Percentiles rank a stretch among this genome's conserved stretches.
Evolutionary conservation across 2,113 vertebrate genomes (phyloP).

Genomic region (Suncus etruscus): DNA sequence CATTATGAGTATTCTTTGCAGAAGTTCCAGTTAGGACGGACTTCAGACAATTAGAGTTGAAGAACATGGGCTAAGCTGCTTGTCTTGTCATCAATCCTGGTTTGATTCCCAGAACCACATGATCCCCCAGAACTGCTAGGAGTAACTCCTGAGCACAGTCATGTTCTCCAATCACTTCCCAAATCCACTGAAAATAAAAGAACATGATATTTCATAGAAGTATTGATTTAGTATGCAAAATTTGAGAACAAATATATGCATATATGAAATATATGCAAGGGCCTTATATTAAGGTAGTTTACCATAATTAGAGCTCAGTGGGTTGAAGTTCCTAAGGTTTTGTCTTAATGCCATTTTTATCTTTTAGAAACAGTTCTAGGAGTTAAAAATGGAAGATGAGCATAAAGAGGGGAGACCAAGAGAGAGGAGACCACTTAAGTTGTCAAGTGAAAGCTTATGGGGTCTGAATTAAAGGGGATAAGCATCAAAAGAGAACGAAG

Average conservation of each 20-base stretch:
- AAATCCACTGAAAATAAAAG: no score
- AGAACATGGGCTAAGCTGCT: no score
- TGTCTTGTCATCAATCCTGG: no score
- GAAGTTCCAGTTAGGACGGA: not conserved
- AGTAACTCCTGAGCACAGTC: no score
- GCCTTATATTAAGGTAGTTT: not conserved
- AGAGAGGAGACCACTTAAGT: not conserved
- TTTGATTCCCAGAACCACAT: no score
- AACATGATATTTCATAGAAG: not conserved
- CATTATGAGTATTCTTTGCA: not conserved
- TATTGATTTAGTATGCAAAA: not conserved
- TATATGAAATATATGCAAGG: not conserved
- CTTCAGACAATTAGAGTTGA: not conserved
- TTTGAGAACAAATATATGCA: not conserved
- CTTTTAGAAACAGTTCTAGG: not conserved
- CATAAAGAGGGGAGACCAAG: not conserved
- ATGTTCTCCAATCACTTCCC: no score
- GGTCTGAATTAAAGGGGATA: not conserved
- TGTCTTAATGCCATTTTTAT: not conserved
- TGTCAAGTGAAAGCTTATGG: not conserved
- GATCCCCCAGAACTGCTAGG: no score
- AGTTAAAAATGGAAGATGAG: not conserved
- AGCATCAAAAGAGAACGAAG: not conserved
- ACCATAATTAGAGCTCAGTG: not conserved
- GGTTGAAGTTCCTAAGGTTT: no score